phyloP scores from a whole-genome alignment of 2,113 vertebrate species.

The Elephas maximus region DNA sequence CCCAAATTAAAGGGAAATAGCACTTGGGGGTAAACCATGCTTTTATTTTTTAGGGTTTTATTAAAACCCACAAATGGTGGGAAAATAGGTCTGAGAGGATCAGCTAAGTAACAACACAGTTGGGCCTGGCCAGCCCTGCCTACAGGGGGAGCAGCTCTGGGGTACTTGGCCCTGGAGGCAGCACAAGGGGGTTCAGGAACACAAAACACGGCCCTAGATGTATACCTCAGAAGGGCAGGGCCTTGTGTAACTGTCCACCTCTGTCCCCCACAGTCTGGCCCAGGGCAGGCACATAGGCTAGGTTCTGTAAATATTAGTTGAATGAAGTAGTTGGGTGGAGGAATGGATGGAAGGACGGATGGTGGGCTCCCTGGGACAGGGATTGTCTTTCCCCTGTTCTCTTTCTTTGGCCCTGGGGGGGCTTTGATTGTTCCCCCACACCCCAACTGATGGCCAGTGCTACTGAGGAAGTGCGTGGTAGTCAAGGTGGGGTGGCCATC shows the following conservation, averaged over 20 bases:
- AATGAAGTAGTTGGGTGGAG: background rate
- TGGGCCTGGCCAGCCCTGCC: no score
- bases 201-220: background rate
- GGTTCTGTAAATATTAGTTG: background rate
- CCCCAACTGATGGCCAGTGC: background rate
- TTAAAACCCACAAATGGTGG: constrained; percentile 34
- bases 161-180: no score
- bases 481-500: background rate
- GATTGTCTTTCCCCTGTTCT: background rate
- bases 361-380: background rate
- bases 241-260: no score
- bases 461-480: constrained; percentile 53
- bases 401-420: background rate
- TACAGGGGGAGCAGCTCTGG: background rate
- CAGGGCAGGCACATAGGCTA: accelerated
- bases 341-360: background rate
- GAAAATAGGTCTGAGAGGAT: background rate
- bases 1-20: constrained; percentile 75
- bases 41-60: constrained; percentile 71
- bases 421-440: background rate
- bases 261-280: background rate
- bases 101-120: background rate
- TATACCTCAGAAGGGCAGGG: background rate
- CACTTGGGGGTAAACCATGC: constrained; percentile 60
- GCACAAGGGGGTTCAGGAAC: background rate